Percentiles rank a stretch among this genome's conserved stretches.
These are phyloP conservation scores for Alethe diademata DNA, from an alignment of 2,113 vertebrate genomes.

Conservation along the genomic window DNA sequence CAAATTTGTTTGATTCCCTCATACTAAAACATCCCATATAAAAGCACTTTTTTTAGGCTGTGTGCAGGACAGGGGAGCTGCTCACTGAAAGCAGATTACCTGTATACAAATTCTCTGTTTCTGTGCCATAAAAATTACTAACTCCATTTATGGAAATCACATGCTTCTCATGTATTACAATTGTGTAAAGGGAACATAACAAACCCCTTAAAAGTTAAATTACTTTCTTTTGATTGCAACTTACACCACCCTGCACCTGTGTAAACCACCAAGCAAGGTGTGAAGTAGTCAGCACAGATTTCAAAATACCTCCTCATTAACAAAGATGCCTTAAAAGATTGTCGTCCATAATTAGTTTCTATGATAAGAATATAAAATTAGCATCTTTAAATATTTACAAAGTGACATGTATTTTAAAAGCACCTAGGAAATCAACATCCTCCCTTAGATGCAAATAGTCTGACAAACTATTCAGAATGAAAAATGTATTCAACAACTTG, in stretches of 20 bases:
- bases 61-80: accelerated
- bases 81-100: not conserved
- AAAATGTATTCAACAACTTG: constrained; percentile 7
- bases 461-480: not conserved
- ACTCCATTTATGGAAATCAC: not conserved
- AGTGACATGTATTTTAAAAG: not conserved
- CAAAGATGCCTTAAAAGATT: constrained; percentile 13
- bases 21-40: not conserved
- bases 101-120: not conserved
- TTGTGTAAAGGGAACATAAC: not conserved
- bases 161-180: not conserved
- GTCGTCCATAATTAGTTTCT: not conserved
- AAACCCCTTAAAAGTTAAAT: not conserved
- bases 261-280: constrained; percentile 29
- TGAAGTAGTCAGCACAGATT: not conserved
- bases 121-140: not conserved
- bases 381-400: constrained; percentile 39
- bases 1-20: not conserved
- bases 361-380: constrained; percentile 26
- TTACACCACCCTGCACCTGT: constrained; percentile 26
- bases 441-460: constrained; percentile 11
- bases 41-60: not conserved
- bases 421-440: constrained; percentile 18
- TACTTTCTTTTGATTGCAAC: not conserved
- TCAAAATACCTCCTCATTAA: not conserved